Evolutionary conservation across 2,888 invertebrate species (phyloP).

Genomic region (Cyclophora punctaria): DNA sequence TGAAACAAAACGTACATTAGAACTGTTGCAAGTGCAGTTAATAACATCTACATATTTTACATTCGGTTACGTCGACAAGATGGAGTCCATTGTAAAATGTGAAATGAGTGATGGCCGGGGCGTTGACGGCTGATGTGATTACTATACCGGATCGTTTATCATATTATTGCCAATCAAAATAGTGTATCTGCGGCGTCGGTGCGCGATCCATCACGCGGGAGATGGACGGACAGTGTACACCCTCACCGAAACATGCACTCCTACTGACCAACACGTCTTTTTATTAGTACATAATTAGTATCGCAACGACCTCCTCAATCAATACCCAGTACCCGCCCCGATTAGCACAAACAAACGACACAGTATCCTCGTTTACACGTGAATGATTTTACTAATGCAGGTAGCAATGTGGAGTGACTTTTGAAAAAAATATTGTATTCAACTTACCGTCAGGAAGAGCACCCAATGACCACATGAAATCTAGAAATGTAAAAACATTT

Average conservation of each 20-base stretch:
- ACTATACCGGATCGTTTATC: conserved; percentile 66
- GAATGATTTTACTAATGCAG: conserved; percentile 47
- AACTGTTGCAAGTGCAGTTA: conserved; percentile 18
- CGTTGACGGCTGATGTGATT: conserved; percentile 60
- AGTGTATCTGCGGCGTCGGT: conserved; percentile 65
- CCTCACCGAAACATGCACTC: conserved; percentile 31
- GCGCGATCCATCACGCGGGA: conserved; percentile 60
- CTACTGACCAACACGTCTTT: conserved; percentile 42
- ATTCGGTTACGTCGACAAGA: conserved; percentile 42
- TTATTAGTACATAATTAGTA: conserved; percentile 42
- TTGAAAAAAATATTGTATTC: conserved; percentile 49
- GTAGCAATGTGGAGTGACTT: conserved; percentile 46
- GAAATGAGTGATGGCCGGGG: conserved; percentile 59
- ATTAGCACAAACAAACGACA: conserved; percentile 31
- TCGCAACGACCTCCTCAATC: conserved; percentile 5
- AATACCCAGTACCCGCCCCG: conserved; percentile 19
- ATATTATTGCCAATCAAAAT: conserved; percentile 75
- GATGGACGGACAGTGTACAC: conserved; percentile 37
- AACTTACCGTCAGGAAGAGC: conserved; percentile 97
- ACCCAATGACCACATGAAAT: conserved; percentile 99
- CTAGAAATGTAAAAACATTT: conserved; percentile 84
- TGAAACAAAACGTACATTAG: conserved; percentile 20
- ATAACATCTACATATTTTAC: conserved; percentile 24
- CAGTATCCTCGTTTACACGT: conserved; percentile 20
- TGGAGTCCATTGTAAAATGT: conserved; percentile 50